Evolutionary conservation across 2,888 invertebrate species (phyloP).

Genomic region (Coelinius sp.): DNA sequence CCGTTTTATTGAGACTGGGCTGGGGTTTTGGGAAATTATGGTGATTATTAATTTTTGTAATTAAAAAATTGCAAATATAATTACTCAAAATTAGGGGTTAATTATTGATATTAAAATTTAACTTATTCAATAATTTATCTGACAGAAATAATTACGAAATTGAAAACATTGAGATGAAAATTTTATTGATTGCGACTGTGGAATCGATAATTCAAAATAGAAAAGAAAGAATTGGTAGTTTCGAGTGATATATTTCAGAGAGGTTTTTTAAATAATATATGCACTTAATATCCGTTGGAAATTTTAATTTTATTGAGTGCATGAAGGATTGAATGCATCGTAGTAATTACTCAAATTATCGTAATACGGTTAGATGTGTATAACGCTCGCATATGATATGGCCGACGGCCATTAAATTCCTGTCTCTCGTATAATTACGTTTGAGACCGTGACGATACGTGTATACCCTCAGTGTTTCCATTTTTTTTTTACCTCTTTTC

Average conservation of each 20-base stretch:
- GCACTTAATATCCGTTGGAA: slow-evolving; percentile 7
- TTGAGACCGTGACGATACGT: slow-evolving; percentile 29
- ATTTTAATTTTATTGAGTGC: slow-evolving; percentile 12
- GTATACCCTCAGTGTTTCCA: slow-evolving; percentile 7
- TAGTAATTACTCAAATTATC: slow-evolving; percentile 16
- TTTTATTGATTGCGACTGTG: neutral
- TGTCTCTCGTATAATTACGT: slow-evolving; percentile 27
- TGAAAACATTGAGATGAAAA: neutral
- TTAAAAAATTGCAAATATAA: neutral
- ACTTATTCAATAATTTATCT: neutral
- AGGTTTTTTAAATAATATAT: neutral
- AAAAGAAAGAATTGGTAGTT: neutral
- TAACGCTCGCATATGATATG: slow-evolving; percentile 1
- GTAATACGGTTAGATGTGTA: slow-evolving; percentile 19
- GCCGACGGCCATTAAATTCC: slow-evolving; percentile 23
- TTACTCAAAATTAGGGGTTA: neutral
- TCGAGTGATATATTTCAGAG: neutral
- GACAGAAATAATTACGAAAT: neutral
- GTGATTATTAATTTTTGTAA: neutral
- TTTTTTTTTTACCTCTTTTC: neutral
- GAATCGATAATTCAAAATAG: neutral
- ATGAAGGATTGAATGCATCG: slow-evolving; percentile 14
- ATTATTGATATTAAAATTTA: neutral
- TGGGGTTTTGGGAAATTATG: neutral
- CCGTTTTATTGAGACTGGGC: neutral